Evolutionary conservation across 2,888 invertebrate genomes (phyloP), one percentile per base, ranked within the genome.

Genomic region (Eupithecia exiguata): DNA sequence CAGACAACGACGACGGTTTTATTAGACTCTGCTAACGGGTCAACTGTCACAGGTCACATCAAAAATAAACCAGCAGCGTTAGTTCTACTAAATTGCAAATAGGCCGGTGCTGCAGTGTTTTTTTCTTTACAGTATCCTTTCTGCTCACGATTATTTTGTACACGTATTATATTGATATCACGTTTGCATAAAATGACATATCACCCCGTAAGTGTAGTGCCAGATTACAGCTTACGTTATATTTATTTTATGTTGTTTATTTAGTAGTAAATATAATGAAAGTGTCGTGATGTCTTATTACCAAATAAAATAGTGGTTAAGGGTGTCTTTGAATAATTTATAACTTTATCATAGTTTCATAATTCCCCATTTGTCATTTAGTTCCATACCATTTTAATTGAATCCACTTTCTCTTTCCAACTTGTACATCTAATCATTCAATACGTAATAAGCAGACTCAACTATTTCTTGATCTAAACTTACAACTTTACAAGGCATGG

Each of bases 311-410:
- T 75, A 84, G 86, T 86, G 88, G 90, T 92, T 92, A 91, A 92
- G 91, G 92, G 88, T 91, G 91, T 90, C 87, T 89, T 91, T 89
- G 89, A 91, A 91, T 92, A 92, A 92, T 89, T 72, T 76, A 43
- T 61, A 36, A 65, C 38, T 65, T n/a, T 9, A 21, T 65, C n/a
- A 63, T 36, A 36, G 36, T 65, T n/a, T 14, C 38, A 4, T 65
- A 21, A 72, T 68, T 62, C 62, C n/a, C 61, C 68, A 75, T 70
- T n/a, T 43, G 70, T 58, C n/a, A 69, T 62, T n/a, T 70, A 69
- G 68, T 74, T 62, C 66, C 69, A 36, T 67, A 46, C 43, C 68
- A 69, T 75, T 71, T 38, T 68, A 72, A 71, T 75, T 73, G 61
- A 10, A 49, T 71, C 75, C 38, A 53, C n/a, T 69, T 74, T 71